A percentile compares a stretch with the other conserved stretches of the same genome.
Conservation (phyloP, 2,113 vertebrate species). For the Barnardius zonarius region DNA sequence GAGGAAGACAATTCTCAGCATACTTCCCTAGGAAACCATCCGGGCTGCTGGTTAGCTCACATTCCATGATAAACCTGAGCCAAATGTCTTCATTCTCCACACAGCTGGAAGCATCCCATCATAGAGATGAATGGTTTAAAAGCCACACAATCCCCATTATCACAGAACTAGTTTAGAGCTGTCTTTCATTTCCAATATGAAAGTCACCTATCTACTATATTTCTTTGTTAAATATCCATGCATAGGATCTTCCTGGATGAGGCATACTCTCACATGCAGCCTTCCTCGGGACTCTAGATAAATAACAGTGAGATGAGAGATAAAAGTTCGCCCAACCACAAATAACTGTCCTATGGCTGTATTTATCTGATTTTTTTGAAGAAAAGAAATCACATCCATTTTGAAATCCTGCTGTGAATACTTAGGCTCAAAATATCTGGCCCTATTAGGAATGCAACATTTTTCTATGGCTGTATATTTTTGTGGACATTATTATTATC, state of each 20-base stretch:
- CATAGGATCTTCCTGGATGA: neutral
- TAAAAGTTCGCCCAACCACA: neutral
- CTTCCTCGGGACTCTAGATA: neutral
- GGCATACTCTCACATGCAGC: neutral
- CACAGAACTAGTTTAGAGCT: neutral
- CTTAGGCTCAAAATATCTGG: neutral
- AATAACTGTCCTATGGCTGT: neutral
- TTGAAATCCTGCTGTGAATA: constrained; percentile 15
- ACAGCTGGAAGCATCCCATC: neutral
- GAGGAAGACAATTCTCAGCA: neutral
- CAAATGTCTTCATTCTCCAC: neutral
- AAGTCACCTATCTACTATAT: neutral
- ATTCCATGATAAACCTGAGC: neutral
- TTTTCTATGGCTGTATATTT: constrained; percentile 29
- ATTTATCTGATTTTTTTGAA: neutral
- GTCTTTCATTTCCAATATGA: neutral
- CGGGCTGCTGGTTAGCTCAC: neutral
- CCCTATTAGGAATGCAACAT: neutral
- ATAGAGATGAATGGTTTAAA: neutral
- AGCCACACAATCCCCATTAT: neutral
- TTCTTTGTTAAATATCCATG: neutral
- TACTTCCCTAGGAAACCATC: neutral
- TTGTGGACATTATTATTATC: constrained; percentile 28
- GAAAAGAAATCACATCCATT: neutral
- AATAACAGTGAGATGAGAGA: neutral